Base-by-base conservation (phyloP, 2,113 vertebrate species). In the Formicarius rufipectus region DNA sequence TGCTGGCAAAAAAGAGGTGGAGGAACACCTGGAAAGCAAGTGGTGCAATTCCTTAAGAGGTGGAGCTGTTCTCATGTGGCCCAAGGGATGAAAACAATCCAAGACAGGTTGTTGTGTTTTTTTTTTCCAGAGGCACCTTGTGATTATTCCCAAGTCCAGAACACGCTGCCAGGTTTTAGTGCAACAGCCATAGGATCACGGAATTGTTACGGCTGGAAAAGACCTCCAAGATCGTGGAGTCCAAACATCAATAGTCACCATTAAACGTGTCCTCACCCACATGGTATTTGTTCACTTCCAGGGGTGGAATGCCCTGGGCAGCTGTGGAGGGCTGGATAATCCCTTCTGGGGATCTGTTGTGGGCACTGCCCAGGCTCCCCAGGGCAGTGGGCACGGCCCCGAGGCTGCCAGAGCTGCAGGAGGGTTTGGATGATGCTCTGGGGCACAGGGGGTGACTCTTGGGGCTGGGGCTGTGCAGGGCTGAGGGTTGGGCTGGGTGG, bases 141-240 rank as follows among this genome's bases (percentile, higher is more conserved):
- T 2, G 2, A 27, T 33, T n/a, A 47, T 47, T 47, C 10, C 45
- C 0, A 0, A 14, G 20, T 30, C 35, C 10, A 30, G 56, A 44
- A 53, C 5, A 14, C 10, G 7, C 28, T 33, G 42, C 35, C 37
- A 37, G 8, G 25, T 35, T 56, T 45, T 33, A 14, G 50, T 78
- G 27, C 58, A 53, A 2, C 30, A 25, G 20, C 7, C 55, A 37
- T 4, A 37, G 22, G 25, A 39, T 18, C 24, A 27, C 39, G 37
- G 59, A 62, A 62, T 28, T 27, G 24, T 35, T 35, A 16, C 14
- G 56, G n/a, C 5, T 35, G n/a, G 56, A 35, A 59, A 59, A 59
- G 22, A 59, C n/a, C 33, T 35, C n/a, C 22, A 16, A 35, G 33
- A 59, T 58, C 33, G 23, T 23, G 5, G 9, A 15, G 35, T 60